Base-by-base conservation (phyloP, 2,797 vertebrate genomes). In the Hapalemur alaotrensis region DNA sequence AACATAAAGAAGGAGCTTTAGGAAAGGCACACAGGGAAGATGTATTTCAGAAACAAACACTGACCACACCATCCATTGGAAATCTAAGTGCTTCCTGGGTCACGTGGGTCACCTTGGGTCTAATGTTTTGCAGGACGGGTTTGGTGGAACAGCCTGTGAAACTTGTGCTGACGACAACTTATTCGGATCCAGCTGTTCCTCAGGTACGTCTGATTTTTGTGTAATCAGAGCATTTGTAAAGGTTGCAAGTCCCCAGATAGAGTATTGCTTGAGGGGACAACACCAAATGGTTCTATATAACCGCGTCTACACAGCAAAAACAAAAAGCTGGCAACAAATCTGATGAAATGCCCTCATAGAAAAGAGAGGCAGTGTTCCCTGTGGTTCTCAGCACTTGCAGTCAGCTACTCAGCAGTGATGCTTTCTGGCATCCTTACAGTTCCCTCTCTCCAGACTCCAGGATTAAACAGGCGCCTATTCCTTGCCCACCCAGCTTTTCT, bases 71-170 rank as follows among this genome's bases (percentile, higher is more conserved):
- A 35, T 43, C 54, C 32, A 20, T 28, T 17, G 43, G 35, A 50
- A 75, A 46, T 48, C 22, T 18, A 2, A 15, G 38, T 72, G n/a
- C 67, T 89, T 83, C 30, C 7, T 2, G 5, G 57, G 22, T 69
- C 1, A 28, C 17, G 0, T 2, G 7, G 1, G 25, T 59, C n/a
- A 10, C 28, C 0, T 35, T 30, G 59, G 13, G 38, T 78, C 81
- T 95, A 23, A 81, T 0, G 0, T 97, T 94, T 97, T 89, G 72
- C 98, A 99, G 99, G 92, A 98, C 83, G 98, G 97, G 41, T 99
- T 99, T 97, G 91, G 95, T 69, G 99, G 99, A 41, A 99, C 98
- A 11, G 99, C 99, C 18, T 99, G 99, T 98, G 99, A 99, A 98
- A 98, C 97, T 43, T 99, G 99, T 95, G 93, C 97, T 46, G 85